Evolutionary conservation across 2,797 vertebrate species (phyloP), one percentile per base, ranked within the genome.

Genomic region (Onychomys arenicola): DNA sequence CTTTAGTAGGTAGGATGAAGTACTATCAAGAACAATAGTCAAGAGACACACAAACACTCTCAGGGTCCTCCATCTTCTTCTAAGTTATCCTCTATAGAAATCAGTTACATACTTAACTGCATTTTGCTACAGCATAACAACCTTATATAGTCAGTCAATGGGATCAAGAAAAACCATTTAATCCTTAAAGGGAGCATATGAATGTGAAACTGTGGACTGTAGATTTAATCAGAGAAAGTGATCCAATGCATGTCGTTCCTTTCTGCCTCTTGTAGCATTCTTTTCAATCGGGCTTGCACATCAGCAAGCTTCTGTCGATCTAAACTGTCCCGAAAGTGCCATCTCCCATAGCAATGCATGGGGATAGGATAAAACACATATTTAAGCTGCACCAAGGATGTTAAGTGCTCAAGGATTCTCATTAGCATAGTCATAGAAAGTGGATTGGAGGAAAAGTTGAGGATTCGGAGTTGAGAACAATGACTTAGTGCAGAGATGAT

Each of bases 401-500:
- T 14, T 69, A 94, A 57, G 12, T 91, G 17, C 40, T 89, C 77
- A 32, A 93, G 40, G 67, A 91, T 49, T 37, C 17, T 78, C 17
- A 3, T 55, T 34, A 95, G 71, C 40, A 78, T 27, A 63, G 80
- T 75, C 91, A 95, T 93, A 29, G 75, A 73, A 71, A 95, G 57
- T 59, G 63, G 73, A 10, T 93, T 97, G 59, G 29, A 86, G 43
- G 80, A 46, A 89, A 95, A 82, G 59, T 43, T 92, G 32, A 92
- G 27, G 12, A 91, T 67, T 21, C 32, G 13, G 29, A 92, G 85
- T 5, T 77, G 5, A 12, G 67, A 57, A 77, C 69, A 94, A 17
- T 2, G 37, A 5, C 85, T 93, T 71, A 94, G 61, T 37, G 82
- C 27, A 34, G 59, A 40, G 16, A 84, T 65, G 40, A 84, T 8